A percentile compares a stretch with the other conserved stretches of the same genome.
Evolutionary conservation across 2,113 vertebrate species (phyloP).

Genomic region (Lycaon pictus): DNA sequence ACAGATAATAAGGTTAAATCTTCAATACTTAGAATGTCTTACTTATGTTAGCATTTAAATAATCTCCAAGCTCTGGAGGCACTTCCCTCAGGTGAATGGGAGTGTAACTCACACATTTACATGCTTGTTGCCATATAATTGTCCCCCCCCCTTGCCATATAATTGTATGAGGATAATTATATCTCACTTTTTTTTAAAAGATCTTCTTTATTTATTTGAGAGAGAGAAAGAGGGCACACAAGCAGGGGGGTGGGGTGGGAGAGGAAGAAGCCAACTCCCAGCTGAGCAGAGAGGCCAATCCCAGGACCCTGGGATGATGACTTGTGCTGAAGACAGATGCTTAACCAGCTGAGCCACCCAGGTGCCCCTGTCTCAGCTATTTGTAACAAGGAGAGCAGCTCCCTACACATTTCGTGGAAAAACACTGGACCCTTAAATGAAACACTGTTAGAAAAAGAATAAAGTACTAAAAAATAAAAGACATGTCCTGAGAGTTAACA

Average conservation of each 20-base stretch:
- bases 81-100: neutral
- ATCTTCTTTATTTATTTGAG: too few relatives aligned
- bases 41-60: neutral
- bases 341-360: too few relatives aligned
- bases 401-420: neutral
- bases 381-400: neutral
- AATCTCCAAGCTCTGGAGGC: neutral
- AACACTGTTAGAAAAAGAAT: neutral
- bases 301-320: too few relatives aligned
- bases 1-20: neutral
- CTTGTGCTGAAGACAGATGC: too few relatives aligned
- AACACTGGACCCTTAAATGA: neutral
- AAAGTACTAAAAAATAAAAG: constrained; percentile 10
- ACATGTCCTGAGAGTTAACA: neutral
- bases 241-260: too few relatives aligned
- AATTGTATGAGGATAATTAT: neutral
- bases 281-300: too few relatives aligned
- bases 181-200: too few relatives aligned
- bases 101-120: neutral
- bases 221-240: too few relatives aligned
- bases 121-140: neutral
- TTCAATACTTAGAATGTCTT: neutral
- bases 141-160: neutral
- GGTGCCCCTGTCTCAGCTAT: neutral
- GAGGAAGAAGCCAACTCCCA: too few relatives aligned